phyloP scores from a whole-genome alignment of 2,113 vertebrate genomes.

The Cyphomyrus plagiostoma region DNA sequence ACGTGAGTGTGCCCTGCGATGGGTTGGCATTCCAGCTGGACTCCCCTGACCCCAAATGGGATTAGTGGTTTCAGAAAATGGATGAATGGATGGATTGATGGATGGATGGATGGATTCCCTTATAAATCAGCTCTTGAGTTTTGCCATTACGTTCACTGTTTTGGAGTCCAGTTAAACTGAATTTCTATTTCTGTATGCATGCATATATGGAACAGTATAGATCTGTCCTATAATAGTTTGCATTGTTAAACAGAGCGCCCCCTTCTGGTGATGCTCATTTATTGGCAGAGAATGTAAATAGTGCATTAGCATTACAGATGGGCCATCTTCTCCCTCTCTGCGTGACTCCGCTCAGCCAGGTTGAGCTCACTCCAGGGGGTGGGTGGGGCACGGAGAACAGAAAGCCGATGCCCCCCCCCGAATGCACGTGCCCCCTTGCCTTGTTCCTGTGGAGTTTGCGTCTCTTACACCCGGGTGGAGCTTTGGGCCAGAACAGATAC shows the following conservation, averaged over 20 bases:
- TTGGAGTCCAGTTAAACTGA: neutral
- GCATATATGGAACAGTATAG: neutral
- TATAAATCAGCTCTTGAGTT: no score
- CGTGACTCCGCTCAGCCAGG: neutral
- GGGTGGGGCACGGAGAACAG: neutral
- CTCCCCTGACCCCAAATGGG: no score
- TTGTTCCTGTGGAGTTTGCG: neutral
- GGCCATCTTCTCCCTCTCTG: neutral
- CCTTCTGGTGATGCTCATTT: neutral
- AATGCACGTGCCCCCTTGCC: neutral
- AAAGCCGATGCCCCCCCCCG: neutral
- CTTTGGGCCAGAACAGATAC: neutral
- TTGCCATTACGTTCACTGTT: neutral
- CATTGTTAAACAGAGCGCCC: neutral
- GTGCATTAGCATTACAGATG: neutral
- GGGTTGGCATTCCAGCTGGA: no score
- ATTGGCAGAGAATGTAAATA: neutral
- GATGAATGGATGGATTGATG: no score
- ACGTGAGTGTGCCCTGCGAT: no score
- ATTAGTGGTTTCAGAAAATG: no score
- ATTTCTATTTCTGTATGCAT: neutral
- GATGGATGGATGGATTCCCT: no score
- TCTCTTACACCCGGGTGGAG: neutral
- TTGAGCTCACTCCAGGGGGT: neutral
- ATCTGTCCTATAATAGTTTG: neutral